Evolutionary conservation across 1,140 invertebrate species (phyloP).

Genomic region (Agrilus planipennis): DNA sequence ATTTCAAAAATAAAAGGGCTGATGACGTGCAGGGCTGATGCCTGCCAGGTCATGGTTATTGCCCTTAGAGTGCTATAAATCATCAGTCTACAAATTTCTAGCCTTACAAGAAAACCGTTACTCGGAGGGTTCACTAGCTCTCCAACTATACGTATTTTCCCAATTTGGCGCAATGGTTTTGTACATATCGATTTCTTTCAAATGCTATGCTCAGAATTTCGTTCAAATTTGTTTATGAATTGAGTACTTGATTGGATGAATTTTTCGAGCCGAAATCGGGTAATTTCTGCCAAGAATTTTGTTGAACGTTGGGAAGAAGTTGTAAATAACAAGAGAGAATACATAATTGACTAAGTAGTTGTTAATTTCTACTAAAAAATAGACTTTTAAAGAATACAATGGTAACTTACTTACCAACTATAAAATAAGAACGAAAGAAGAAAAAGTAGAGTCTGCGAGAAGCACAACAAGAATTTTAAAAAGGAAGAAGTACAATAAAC

Average conservation of each 20-base stretch:
- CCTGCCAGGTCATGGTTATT: constrained; percentile 7
- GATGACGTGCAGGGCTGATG: constrained; percentile 10
- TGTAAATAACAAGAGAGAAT: background rate
- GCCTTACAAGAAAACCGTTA: constrained; percentile 8
- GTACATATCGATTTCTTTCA: too few species aligned
- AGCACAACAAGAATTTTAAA: too few species aligned
- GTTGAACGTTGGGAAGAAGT: background rate
- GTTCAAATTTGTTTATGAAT: too few species aligned
- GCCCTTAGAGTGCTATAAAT: constrained; percentile 6
- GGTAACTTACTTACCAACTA: background rate
- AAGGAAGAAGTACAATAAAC: too few species aligned
- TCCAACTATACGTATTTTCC: constrained; percentile 2
- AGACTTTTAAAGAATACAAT: background rate
- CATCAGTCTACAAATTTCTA: constrained; percentile 1
- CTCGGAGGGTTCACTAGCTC: constrained; percentile 9
- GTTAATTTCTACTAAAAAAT: constrained; percentile 1
- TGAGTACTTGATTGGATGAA: too few species aligned
- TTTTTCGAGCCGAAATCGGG: background rate
- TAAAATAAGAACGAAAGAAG: too few species aligned
- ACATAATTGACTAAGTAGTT: background rate
- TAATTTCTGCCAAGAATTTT: background rate
- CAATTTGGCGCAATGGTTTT: too few species aligned
- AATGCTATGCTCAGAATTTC: too few species aligned
- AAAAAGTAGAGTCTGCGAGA: too few species aligned
- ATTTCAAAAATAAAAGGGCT: constrained; percentile 9